Evolutionary conservation across 1,140 invertebrate genomes (phyloP).

Genomic region (Drosophila dunni): DNA sequence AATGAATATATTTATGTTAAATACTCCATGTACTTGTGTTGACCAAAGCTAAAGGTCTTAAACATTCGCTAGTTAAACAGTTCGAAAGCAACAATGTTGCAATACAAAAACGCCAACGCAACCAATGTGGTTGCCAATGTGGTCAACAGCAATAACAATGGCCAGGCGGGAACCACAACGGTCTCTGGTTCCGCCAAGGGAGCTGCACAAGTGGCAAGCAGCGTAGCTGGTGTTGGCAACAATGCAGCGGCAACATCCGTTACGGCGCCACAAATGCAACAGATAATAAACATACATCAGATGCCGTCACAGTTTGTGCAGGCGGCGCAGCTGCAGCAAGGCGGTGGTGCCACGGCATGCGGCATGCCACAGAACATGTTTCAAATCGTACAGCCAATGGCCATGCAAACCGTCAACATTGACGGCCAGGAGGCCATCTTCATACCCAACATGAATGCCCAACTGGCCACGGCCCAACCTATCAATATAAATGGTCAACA

Average conservation of each 20-base stretch:
- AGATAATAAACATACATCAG: slow-evolving; percentile 82
- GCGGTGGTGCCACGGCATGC: slow-evolving; percentile 20
- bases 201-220: not conserved
- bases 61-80: slow-evolving; percentile 2
- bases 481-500: slow-evolving; percentile 84
- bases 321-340: slow-evolving; percentile 25
- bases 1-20: slow-evolving; percentile 44
- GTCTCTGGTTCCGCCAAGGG: slow-evolving; percentile 19
- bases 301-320: slow-evolving; percentile 69
- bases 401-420: slow-evolving; percentile 94
- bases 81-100: slow-evolving; percentile 52
- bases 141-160: slow-evolving; percentile 42
- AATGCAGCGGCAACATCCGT: slow-evolving; percentile 20
- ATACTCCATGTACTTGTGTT: slow-evolving; percentile 26
- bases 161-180: slow-evolving; percentile 33
- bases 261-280: slow-evolving; percentile 55
- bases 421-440: slow-evolving; percentile 97
- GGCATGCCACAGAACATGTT: slow-evolving; percentile 78
- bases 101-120: slow-evolving; percentile 59
- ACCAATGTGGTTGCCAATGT: slow-evolving; percentile 11
- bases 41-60: slow-evolving; percentile 13
- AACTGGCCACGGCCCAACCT: slow-evolving; percentile 71
- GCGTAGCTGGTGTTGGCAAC: not conserved
- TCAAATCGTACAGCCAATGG: slow-evolving; percentile 83
- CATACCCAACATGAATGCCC: slow-evolving; percentile 87